Base-by-base conservation (phyloP, 2,113 vertebrate genomes). In the Apaloderma vittatum region DNA sequence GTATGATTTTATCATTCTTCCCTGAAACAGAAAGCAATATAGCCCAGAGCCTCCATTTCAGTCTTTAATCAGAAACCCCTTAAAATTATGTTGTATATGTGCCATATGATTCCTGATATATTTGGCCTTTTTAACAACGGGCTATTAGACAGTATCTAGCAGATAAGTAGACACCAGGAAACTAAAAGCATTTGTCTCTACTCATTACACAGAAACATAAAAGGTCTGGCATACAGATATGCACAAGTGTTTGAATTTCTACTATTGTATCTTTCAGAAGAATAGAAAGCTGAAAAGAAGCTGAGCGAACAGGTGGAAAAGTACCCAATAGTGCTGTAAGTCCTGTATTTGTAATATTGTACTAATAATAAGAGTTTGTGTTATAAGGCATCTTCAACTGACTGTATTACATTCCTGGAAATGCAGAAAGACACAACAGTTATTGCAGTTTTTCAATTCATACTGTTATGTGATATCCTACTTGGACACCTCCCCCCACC, bases 11-110 rank as follows among this genome's bases (percentile, higher is more conserved):
- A 0, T 11, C 18, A 0, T 94, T 22, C 34, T 87, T 17, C 10
- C 68, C 98, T 98, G 94, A 72, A 98, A 97, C 3, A 27, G 36
- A 95, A 96, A 94, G 72, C 26, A 57, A 22, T 20, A 34, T 24
- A 32, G 24, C 18, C 55, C 57, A 59, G 65, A 59, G 43, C 27
- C 34, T 71, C 20, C 24, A 23, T 77, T 51, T 54, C 3, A 54
- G 6, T 32, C 2, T 66, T 62, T 24, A 46, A 0, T 4, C 49
- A 86, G 13, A 40, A 84, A 12, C 3, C 12, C 4, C 29, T 65
- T 61, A 20, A 52, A 85, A 43, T 17, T 29, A 1, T 46, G 24
- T 32, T 70, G 12, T 23, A 4, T 55, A 36, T 85, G 30, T 84
- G 51, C 65, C 15, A 0, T 59, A 48, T 29, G 32, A 32, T 29